These are phyloP conservation scores for Tursiops truncatus DNA, from an alignment of 2,113 vertebrate species.

Conservation along the genomic window DNA sequence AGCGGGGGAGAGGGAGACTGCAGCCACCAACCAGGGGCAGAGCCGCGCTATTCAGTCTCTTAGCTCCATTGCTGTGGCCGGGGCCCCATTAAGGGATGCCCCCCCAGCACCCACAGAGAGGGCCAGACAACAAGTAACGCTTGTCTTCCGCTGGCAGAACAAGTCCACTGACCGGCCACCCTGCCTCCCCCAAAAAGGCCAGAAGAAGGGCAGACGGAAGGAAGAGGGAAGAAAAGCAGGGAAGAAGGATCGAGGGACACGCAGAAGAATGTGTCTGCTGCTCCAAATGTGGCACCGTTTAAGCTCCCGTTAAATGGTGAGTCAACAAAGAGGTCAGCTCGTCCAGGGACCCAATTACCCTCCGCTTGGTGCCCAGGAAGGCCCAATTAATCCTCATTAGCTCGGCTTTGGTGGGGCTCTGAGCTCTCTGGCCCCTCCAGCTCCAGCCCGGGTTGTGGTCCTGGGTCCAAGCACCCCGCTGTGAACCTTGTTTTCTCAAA, in stretches of 20 bases:
- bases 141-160: not conserved
- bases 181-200: not conserved
- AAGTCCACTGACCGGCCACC: not conserved
- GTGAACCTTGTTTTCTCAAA: constrained; percentile 74
- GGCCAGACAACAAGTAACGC: constrained; percentile 8
- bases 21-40: not conserved
- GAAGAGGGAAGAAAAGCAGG: constrained; percentile 3
- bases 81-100: not conserved
- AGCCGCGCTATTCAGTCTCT: not conserved
- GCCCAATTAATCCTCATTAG: constrained; percentile 63
- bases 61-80: not conserved
- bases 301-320: constrained; percentile 59
- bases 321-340: constrained; percentile 63
- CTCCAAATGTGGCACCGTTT: constrained; percentile 46
- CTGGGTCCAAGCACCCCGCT: constrained; percentile 47
- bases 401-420: constrained; percentile 40
- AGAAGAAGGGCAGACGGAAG: not conserved
- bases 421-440: constrained; percentile 40
- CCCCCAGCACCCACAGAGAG: not conserved
- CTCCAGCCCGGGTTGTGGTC: constrained; percentile 56
- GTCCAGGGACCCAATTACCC: constrained; percentile 58
- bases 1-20: not conserved
- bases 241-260: not conserved
- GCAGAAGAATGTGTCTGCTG: constrained; percentile 31
- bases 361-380: constrained; percentile 59